Percentiles rank a stretch among this genome's conserved stretches.
phyloP scores from a whole-genome alignment of 2,797 vertebrate genomes.

The Sus cebifrons region DNA sequence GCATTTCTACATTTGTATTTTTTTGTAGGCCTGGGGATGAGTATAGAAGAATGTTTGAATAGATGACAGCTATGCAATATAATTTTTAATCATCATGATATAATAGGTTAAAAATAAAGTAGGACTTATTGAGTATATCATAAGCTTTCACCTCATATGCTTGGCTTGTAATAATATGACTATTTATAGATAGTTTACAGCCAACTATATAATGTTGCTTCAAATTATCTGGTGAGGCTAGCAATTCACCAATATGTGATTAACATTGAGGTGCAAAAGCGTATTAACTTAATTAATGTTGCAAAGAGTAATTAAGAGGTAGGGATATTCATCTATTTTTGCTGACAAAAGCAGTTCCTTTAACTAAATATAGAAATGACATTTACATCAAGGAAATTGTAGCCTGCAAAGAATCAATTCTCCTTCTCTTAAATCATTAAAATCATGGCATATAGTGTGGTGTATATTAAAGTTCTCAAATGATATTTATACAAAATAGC shows the following conservation, averaged over 20 bases:
- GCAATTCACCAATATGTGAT: not conserved
- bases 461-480: constrained; percentile 21
- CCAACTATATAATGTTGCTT: not conserved
- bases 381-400: not conserved
- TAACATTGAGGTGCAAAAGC: not conserved
- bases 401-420: not conserved
- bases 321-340: not conserved
- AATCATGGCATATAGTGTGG: not conserved
- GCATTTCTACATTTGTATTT: not conserved
- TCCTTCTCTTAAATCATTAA: not conserved
- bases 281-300: not conserved
- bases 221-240: not conserved
- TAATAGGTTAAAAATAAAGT: not conserved
- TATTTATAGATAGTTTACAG: not conserved
- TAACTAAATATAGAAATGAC: not conserved
- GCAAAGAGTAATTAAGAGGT: not conserved
- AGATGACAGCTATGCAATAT: not conserved
- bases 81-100: not conserved
- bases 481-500: not conserved
- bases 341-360: not conserved
- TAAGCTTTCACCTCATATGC: not conserved
- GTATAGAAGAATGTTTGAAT: not conserved
- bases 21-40: not conserved
- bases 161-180: not conserved
- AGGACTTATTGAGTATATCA: not conserved